Base-by-base conservation (phyloP, 2,888 invertebrate species). In the Sarcophaga subvicina region DNA sequence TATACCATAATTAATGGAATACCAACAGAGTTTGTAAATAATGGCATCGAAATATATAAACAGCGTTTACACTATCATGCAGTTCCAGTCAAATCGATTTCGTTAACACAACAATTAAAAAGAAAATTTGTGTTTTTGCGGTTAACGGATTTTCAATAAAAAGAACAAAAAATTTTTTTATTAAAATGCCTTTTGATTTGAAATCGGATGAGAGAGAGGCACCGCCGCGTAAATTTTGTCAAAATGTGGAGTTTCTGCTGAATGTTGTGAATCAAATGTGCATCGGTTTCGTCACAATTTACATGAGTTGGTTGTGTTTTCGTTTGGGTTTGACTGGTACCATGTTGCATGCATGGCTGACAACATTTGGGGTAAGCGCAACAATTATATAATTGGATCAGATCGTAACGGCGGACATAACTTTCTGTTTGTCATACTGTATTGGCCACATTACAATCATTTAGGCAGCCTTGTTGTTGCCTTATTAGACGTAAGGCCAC, bases 281-380 rank as follows among this genome's bases (percentile, higher is more conserved):
- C 83, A 93, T 93, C 47, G 92, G 93, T 12, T 93, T 93, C 70
- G 89, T 93, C 2, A 92, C 93, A 49, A 92, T 93, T 60, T 93
- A 92, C 77, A 89, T 93, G 63, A 91, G 91, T 14, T 93, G 91
- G 88, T 17, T 91, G 54, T 92, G 90, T 54, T 82, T 93, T n/a
- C 84, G 90, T 0, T 89, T 87, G 1, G 90, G 90, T 4, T 87
- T 93, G 3, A 70, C 78, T 10, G 90, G 90, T 27, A 92, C 91
- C 0, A 80, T 90, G 0, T 80, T 93, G 25, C 93, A 93, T 80
- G 92, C 92, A 45, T 93, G 91, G 91, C 87, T 93, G 47, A 91
- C 91, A n/a, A 92, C 93, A 27, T 90, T 93, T 12, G 93, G 93
- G 25, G 93, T 93, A 89, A 90, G 91, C 90, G 8, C 0, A 37